Evolutionary conservation across 2,888 invertebrate genomes (phyloP), one percentile per base, ranked within the genome.

Genomic region (Nomada ferruginata): DNA sequence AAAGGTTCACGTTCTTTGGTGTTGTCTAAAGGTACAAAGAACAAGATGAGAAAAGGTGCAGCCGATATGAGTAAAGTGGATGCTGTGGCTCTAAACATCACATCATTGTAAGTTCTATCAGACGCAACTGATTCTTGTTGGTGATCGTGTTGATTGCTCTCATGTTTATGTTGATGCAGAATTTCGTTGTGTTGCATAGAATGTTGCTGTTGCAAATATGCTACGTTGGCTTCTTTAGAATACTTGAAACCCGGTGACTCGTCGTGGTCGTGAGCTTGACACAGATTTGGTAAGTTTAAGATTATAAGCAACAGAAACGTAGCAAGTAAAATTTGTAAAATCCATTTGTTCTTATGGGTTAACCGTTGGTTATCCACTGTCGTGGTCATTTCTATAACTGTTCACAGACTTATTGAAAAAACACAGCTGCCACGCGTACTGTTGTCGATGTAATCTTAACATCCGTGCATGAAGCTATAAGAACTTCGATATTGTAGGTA

Each of bases 11-110:
- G 97, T 90, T 97, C 97, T 74, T 96, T 96, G 44, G 96, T 96
- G 84, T 97, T 97, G 91, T 99, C 98, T 74, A 99, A 95, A 0
- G 99, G 99, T 89, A 99, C 98, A 82, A 98, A 96, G 91, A 98
- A 97, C 9, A 99, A 95, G 85, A 99, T 97, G 61, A 99, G 95
- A 92, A 98, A 98, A 0, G 99, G 99, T 7, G 98, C 98, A 73
- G 98, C 96, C 93, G 99, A 99, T 91, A 99, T 99, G 76, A 99
- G 95, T 11, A 99, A 93, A 0, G 99, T 99, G 1, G 99, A 98
- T 42, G 96, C 96, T 91, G 99, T 95, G 0, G 99, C 98, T 94
- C 97, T 96, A 47, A 97, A 60, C 57, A 93, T 88, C 10, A 94
- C 91, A 86, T 88, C 92, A 52, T 86, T 80, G 66, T 90, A 59